A percentile compares a stretch with the other conserved stretches of the same genome.
phyloP scores from a whole-genome alignment of 1,140 invertebrate species.

The Drosophila sproati region DNA sequence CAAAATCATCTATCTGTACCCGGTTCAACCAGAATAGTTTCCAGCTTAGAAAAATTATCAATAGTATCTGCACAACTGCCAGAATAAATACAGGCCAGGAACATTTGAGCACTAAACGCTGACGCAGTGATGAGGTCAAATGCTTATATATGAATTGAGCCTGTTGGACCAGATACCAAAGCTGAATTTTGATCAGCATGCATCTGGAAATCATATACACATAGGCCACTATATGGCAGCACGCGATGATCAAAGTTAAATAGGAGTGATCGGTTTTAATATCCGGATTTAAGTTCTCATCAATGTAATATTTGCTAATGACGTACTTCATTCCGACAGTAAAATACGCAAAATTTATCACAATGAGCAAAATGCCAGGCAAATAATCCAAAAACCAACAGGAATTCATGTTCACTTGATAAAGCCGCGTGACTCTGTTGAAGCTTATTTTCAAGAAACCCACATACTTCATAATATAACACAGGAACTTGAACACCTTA shows the following conservation, averaged over 20 bases:
- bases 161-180: slow-evolving; percentile 41
- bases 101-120: slow-evolving; percentile 28
- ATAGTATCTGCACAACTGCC: slow-evolving; percentile 14
- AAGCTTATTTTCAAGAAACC: slow-evolving; percentile 48
- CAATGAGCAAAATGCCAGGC: background rate
- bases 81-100: slow-evolving; percentile 12
- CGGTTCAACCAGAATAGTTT: slow-evolving; percentile 19
- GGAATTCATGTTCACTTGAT: background rate
- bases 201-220: slow-evolving; percentile 12
- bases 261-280: too few species aligned
- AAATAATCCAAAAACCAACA: background rate
- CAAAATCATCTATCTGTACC: background rate
- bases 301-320: too few species aligned
- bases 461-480: slow-evolving; percentile 13
- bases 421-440: slow-evolving; percentile 21
- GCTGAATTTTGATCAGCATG: background rate
- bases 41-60: slow-evolving; percentile 1
- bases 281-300: too few species aligned
- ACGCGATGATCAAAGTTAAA: background rate
- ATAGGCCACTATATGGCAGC: background rate
- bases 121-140: slow-evolving; percentile 10
- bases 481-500: slow-evolving; percentile 26
- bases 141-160: slow-evolving; percentile 28
- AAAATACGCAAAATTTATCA: slow-evolving; percentile 14
- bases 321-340: background rate